Evolutionary conservation across 35 echinoderm and acorn worm genomes (phyloP), one percentile per base, ranked within the genome.

Genomic region (Diadema setosum): DNA sequence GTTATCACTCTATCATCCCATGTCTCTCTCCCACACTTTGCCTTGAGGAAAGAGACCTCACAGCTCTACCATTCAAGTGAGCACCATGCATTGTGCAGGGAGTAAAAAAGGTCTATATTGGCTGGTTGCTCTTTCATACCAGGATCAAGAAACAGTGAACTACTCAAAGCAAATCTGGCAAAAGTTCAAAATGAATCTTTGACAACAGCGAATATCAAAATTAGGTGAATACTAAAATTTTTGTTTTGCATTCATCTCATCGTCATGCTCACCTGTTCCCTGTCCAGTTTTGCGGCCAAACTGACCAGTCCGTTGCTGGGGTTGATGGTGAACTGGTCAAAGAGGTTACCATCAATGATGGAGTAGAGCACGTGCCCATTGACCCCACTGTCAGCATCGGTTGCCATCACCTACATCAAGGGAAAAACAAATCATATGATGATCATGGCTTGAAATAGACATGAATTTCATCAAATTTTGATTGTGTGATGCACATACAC

Each of bases 251-350:
- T n/a, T n/a, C n/a, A n/a, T n/a, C n/a, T n/a, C n/a, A n/a, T n/a
- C n/a, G n/a, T n/a, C n/a, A n/a, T 33, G 42, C 43, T 69, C 56
- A 95, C 93, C 93, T 95, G 83, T 57, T 99, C 96, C 48, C 96
- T 89, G 81, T 99, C 96, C 17, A 99, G 55, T 45, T 89, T 82
- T 16, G 86, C 89, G 26, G 93, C 92, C 18, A 94, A 36, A 49
- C 96, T 94, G 65, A 99, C 88, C 30, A 99, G 83, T 36, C 96
- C 96, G 45, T 91, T 94, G 17, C 48, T 83, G 16, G 46, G 29
- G 39, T 90, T 73, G 17, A 99, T 94, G 37, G 57, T 48, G 83
- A 99, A 99, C 41, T 92, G 89, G 46, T 85, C 56, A 32, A 94
- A 89, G n/a, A 91, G 69, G 75, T 99, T 86, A 3, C 93, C 92